Evolutionary conservation across 2,888 invertebrate species (phyloP).

Genomic region (Arrhopalites spinosus): DNA sequence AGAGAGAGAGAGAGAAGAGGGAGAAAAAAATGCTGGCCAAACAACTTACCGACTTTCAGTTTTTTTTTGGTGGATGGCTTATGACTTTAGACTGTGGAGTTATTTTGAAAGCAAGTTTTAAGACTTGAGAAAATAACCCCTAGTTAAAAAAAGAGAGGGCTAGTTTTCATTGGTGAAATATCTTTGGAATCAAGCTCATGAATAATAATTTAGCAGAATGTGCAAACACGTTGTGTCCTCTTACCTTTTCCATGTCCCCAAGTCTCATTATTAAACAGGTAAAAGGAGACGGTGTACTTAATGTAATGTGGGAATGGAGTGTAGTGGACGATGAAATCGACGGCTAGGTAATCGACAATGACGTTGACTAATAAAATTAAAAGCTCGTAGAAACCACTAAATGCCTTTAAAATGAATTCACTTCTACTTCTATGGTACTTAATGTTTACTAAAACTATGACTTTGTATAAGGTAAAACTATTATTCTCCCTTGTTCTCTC

Average conservation of each 20-base stretch:
- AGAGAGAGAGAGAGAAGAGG: background rate
- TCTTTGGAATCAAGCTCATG: slow-evolving; percentile 29
- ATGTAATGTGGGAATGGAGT: background rate
- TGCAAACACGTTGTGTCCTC: background rate
- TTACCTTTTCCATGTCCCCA: background rate
- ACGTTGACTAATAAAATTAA: slow-evolving; percentile 29
- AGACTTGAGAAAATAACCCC: background rate
- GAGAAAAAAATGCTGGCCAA: background rate
- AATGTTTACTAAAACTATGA: background rate
- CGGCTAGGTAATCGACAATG: background rate
- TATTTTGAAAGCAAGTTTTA: too few relatives aligned
- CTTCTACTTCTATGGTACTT: background rate
- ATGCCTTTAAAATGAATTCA: slow-evolving; percentile 5
- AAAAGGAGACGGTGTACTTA: background rate
- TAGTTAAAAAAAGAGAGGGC: background rate
- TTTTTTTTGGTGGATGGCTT: background rate
- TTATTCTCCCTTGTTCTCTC: background rate
- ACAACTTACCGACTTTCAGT: background rate
- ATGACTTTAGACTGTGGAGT: background rate
- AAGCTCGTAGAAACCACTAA: slow-evolving; percentile 18
- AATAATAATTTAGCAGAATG: slow-evolving; percentile 37
- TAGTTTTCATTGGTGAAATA: slow-evolving; percentile 21
- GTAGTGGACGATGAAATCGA: background rate
- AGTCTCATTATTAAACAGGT: background rate
- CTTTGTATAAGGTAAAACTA: background rate